phyloP scores from a whole-genome alignment of 2,797 vertebrate genomes.

The Aselliscus stoliczkanus region DNA sequence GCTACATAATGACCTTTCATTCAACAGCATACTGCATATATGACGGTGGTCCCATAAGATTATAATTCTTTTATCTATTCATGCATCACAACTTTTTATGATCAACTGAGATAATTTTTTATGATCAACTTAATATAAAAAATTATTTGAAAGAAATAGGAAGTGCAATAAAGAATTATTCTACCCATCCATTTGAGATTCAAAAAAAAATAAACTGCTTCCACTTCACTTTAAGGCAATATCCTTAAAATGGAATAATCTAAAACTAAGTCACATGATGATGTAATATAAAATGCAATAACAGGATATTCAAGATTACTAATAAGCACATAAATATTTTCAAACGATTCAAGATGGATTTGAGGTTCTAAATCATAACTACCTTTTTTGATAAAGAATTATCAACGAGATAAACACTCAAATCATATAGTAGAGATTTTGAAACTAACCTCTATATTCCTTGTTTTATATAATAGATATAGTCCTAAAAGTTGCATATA shows the following conservation, averaged over 20 bases:
- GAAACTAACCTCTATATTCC: neutral
- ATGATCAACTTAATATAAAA: neutral
- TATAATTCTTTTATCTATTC: neutral
- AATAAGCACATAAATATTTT: slow-evolving; percentile 2
- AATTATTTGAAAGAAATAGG: neutral
- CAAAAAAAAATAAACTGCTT: neutral
- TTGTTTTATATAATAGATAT: neutral
- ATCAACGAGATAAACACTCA: neutral
- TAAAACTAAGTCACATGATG: slow-evolving; percentile 13
- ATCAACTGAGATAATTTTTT: neutral
- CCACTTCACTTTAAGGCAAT: neutral
- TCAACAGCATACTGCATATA: no score
- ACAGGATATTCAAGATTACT: slow-evolving; percentile 11
- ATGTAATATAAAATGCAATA: neutral
- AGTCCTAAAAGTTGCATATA: neutral
- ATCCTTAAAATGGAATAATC: slow-evolving; percentile 16
- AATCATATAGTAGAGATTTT: neutral
- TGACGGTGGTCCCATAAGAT: neutral
- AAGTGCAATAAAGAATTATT: neutral
- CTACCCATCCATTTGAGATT: slow-evolving; percentile 2
- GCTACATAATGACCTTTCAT: neutral
- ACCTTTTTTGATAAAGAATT: neutral
- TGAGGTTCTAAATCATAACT: neutral
- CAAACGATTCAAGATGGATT: neutral
- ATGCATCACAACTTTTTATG: neutral